Evolutionary conservation across 2,888 invertebrate genomes (phyloP).

Genomic region (Phortica magna): DNA sequence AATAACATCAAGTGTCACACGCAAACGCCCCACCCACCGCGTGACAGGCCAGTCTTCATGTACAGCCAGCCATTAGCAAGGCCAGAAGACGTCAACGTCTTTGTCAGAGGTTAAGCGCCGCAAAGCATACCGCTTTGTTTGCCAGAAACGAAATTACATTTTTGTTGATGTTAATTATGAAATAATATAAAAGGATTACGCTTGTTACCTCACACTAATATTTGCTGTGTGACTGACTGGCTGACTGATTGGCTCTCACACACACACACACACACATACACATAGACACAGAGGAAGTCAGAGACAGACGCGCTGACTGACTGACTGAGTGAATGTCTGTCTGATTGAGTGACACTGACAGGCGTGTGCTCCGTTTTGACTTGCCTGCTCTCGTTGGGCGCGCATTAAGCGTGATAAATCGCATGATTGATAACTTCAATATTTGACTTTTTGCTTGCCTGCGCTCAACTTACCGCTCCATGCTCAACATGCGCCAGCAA

Average conservation of each 20-base stretch:
- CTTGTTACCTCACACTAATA: background rate
- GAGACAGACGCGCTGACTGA: background rate
- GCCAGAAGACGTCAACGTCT: slow-evolving; percentile 1
- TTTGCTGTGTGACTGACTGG: background rate
- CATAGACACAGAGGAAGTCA: no score
- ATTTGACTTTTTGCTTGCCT: slow-evolving; percentile 20
- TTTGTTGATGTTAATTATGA: slow-evolving; percentile 62
- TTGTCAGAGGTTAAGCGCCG: slow-evolving; percentile 27
- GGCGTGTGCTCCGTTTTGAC: background rate
- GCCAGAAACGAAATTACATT: slow-evolving; percentile 25
- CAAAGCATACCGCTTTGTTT: slow-evolving; percentile 13
- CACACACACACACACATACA: background rate
- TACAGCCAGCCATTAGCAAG: background rate
- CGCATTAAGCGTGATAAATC: slow-evolving; percentile 22
- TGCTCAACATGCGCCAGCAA: no score
- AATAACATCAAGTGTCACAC: background rate
- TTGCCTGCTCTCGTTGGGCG: background rate
- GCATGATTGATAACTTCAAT: slow-evolving; percentile 31
- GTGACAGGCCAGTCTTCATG: background rate
- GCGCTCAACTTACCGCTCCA: no score
- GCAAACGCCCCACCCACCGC: background rate
- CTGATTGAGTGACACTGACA: background rate
- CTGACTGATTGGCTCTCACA: background rate
- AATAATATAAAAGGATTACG: slow-evolving; percentile 68
- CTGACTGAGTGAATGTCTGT: background rate